A percentile compares a stretch with the other conserved stretches of the same genome.
These are phyloP conservation scores for Camponotus vicinus DNA, from an alignment of 1,140 invertebrate species.

Conservation along the genomic window DNA sequence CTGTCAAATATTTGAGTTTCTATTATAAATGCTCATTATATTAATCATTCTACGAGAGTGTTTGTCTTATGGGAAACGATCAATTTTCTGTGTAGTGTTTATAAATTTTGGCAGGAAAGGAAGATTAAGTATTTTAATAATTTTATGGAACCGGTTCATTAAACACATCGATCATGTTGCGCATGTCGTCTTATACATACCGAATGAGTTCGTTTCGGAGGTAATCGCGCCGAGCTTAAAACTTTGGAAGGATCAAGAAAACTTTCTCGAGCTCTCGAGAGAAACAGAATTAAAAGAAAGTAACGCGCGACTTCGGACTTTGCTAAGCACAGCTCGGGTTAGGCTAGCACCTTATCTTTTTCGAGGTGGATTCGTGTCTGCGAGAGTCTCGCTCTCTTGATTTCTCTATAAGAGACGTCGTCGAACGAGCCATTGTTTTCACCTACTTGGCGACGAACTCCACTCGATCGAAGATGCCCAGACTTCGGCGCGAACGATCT, in stretches of 20 bases:
- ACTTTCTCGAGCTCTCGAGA: slow-evolving; percentile 23
- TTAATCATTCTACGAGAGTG: not conserved
- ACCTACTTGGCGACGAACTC: slow-evolving; percentile 72
- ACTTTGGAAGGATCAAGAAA: slow-evolving; percentile 14
- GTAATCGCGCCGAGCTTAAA: slow-evolving; percentile 46
- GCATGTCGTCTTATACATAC: slow-evolving; percentile 38
- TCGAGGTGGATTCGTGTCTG: not conserved
- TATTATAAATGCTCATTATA: not conserved
- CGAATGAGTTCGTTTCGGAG: slow-evolving; percentile 42
- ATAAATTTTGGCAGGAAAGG: not conserved
- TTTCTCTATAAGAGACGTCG: slow-evolving; percentile 60
- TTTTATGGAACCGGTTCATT: slow-evolving; percentile 5
- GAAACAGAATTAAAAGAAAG: slow-evolving; percentile 73
- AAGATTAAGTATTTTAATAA: slow-evolving; percentile 16
- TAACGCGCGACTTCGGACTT: slow-evolving; percentile 54
- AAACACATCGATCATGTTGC: slow-evolving; percentile 45
- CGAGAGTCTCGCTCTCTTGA: slow-evolving; percentile 38
- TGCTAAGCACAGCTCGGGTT: slow-evolving; percentile 24
- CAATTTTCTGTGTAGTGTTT: not conserved
- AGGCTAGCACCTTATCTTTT: slow-evolving; percentile 58
- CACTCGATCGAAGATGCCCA: slow-evolving; percentile 63
- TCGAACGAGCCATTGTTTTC: slow-evolving; percentile 77
- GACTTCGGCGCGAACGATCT: slow-evolving; percentile 42
- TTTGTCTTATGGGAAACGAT: not conserved
- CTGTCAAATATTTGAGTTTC: not conserved